Percentiles rank a stretch among this genome's conserved stretches.
Conservation (phyloP, 2,888 invertebrate species). For the Catonia carolina region DNA sequence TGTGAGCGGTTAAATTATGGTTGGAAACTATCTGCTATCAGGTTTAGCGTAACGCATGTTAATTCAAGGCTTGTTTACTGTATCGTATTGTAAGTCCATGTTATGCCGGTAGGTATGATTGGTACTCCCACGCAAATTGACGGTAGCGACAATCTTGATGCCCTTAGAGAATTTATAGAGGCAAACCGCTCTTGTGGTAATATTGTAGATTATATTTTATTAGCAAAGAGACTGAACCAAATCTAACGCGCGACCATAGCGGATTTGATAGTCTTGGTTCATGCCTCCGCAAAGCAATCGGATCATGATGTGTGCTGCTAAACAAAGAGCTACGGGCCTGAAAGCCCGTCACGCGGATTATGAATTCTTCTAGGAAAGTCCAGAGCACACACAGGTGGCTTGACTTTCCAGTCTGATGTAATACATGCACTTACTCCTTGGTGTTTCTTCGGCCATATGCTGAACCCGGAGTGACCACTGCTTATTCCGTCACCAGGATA, state of each 20-base stretch:
- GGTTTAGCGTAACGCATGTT: no score
- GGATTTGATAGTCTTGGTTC: not conserved
- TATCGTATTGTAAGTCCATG: no score
- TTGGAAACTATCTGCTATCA: no score
- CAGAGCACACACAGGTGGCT: no score
- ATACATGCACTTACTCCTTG: no score
- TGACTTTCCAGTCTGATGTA: no score
- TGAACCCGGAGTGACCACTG: no score
- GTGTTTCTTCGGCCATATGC: no score
- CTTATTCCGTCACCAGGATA: no score
- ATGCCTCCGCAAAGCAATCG: constrained; percentile 1
- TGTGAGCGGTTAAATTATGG: no score
- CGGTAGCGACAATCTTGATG: constrained; percentile 5
- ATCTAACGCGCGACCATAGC: constrained; percentile 3
- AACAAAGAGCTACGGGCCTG: constrained; percentile 3
- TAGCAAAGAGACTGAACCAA: not conserved
- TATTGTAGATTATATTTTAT: constrained; percentile 9
- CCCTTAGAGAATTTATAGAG: not conserved
- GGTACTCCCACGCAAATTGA: not conserved
- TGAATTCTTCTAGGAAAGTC: not conserved
- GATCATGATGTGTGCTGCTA: not conserved
- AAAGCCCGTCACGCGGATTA: constrained; percentile 4
- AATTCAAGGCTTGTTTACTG: no score
- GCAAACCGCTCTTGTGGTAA: not conserved
- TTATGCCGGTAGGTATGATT: no score